Conservation (phyloP, 2,113 vertebrate genomes). For the Ploceus nigricollis region DNA sequence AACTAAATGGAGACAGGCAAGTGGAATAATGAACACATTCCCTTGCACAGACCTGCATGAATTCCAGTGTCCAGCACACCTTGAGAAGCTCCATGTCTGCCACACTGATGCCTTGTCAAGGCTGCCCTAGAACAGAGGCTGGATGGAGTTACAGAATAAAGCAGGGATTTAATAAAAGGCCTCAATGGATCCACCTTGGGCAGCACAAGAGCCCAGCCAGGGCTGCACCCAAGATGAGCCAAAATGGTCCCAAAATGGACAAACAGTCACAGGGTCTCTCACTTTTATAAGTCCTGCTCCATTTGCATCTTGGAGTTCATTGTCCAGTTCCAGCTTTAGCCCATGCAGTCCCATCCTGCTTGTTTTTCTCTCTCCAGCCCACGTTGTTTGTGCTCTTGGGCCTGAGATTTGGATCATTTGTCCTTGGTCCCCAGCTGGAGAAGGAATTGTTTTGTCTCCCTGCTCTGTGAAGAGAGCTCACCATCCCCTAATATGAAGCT, state of each 20-base stretch:
- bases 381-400: not conserved
- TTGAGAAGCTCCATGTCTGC: not conserved
- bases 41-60: not conserved
- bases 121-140: not conserved
- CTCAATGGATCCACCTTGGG: not conserved
- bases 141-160: not conserved
- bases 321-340: not conserved
- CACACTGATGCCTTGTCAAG: not conserved
- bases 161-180: accelerated
- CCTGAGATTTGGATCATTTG: not conserved
- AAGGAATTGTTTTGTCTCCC: not conserved
- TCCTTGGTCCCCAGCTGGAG: not conserved
- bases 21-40: not conserved
- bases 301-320: not conserved
- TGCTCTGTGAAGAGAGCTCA: not conserved
- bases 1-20: not conserved
- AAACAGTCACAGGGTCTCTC: not conserved
- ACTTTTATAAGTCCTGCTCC: not conserved
- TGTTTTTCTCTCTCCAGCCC: not conserved
- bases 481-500: accelerated
- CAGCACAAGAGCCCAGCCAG: not conserved
- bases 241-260: not conserved
- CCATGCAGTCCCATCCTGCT: not conserved
- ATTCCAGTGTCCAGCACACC: not conserved
- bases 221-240: not conserved